A percentile compares a stretch with the other conserved stretches of the same genome.
Conservation (phyloP, 2,113 vertebrate genomes). For the Rhabdornis inornatus region DNA sequence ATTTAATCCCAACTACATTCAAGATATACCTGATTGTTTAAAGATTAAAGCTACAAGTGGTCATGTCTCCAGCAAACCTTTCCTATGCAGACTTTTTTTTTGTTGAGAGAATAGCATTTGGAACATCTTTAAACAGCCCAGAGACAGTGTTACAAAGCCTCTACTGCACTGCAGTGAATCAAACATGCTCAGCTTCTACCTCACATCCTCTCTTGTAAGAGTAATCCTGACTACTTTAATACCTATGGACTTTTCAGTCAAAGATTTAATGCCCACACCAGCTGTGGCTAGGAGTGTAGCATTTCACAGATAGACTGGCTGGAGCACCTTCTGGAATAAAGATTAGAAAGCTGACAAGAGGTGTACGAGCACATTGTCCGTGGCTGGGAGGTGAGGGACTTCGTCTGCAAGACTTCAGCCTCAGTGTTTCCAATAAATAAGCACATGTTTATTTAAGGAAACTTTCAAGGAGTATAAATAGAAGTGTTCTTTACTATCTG, state of each 20-base stretch:
- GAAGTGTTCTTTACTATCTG: slow-evolving; percentile 43
- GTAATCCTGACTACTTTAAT: neutral
- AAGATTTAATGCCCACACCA: neutral
- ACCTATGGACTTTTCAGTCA: slow-evolving; percentile 18
- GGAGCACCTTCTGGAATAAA: slow-evolving; percentile 29
- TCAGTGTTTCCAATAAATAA: slow-evolving; percentile 34
- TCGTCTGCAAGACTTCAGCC: neutral
- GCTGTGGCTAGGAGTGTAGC: neutral
- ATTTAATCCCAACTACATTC: neutral
- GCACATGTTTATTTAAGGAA: slow-evolving; percentile 41
- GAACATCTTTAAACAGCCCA: neutral
- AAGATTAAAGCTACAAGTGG: neutral
- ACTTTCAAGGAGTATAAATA: slow-evolving; percentile 52
- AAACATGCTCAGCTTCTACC: neutral
- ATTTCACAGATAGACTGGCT: slow-evolving; percentile 1
- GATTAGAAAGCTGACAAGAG: neutral
- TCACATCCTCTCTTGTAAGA: neutral
- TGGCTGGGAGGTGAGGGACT: neutral
- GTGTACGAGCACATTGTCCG: neutral
- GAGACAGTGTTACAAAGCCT: neutral
- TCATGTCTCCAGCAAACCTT: neutral
- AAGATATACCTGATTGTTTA: neutral
- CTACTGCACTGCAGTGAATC: neutral
- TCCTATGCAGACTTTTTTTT: neutral
- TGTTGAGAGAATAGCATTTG: neutral